Evolutionary conservation across 2,888 invertebrate genomes (phyloP), one percentile per base, ranked within the genome.

Genomic region (Willowsia nigromaculata): DNA sequence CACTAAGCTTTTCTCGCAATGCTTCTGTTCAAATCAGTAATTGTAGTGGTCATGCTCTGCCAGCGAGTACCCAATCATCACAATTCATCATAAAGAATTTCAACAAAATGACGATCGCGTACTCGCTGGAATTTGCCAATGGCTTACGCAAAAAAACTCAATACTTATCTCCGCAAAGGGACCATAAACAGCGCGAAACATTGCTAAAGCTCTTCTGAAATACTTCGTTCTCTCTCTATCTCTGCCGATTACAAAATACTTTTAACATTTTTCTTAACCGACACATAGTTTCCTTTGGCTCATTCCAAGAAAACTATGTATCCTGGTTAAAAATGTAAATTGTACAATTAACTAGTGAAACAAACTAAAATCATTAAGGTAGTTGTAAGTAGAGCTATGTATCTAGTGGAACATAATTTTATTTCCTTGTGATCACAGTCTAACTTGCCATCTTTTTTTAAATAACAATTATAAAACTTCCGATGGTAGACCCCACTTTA

Each of bases 151-250:
- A 25, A 22, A 25, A 22, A 3, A 2, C 5, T 0, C 65, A 30
- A 76, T 50, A 78, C 33, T n/a, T n/a, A 78, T 78, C 30, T 53
- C 76, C 62, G 50, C 13, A 37, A 82, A 40, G 88, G 88, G 88
- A 88, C 88, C 88, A 88, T 82, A 15, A 47, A 50, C 47, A 76
- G 15, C 50, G 47, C 50, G 47, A 80, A 78, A 81, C 59, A 33
- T 53, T 71, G 68, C 71, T 80, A n/a, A 74, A 18, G 53, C 43
- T 15, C 22, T n/a, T 76, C 62, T 81, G 74, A 59, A 87, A 81
- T 74, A 43, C 87, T 71, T 88, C 65, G 76, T 65, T 59, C 82
- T 88, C 88, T 82, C 88, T 83, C 76, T 27, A 9, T 81, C 87
- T 81, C 81, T 56, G 37, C 53, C 59, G 0, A 50, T 76, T 62